Conservation (phyloP, 2,797 vertebrate species). For the Eulemur coronatus region DNA sequence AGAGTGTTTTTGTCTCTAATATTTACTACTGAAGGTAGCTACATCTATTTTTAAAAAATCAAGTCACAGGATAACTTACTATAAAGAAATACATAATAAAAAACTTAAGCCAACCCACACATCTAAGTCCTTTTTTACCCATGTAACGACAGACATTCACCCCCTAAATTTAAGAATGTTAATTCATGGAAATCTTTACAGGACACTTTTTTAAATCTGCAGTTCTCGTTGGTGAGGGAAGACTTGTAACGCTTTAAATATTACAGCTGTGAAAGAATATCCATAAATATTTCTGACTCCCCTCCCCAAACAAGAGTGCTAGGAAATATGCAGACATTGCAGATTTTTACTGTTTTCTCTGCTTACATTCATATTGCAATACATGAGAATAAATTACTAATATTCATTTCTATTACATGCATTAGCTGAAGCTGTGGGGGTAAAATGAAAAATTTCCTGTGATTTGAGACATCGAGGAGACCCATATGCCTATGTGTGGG, state of each 20-base stretch:
- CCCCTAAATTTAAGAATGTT: slow-evolving; percentile 32
- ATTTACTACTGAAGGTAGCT: not conserved
- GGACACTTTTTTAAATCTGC: not conserved
- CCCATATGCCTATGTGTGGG: not conserved
- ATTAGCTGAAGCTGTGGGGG: slow-evolving; percentile 49
- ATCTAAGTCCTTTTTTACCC: slow-evolving; percentile 22
- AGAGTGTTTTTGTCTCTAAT: not conserved
- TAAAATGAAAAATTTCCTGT: slow-evolving; percentile 31
- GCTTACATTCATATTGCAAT: slow-evolving; percentile 65
- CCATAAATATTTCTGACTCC: slow-evolving; percentile 66
- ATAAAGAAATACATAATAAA: slow-evolving; percentile 2
- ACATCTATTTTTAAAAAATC: not conserved
- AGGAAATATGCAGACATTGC: slow-evolving; percentile 63
- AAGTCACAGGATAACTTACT: not conserved
- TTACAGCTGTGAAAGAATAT: slow-evolving; percentile 37
- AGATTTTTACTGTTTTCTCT: slow-evolving; percentile 70
- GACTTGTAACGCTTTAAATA: slow-evolving; percentile 52
- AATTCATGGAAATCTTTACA: slow-evolving; percentile 38
- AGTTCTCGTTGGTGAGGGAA: slow-evolving; percentile 53
- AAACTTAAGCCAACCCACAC: not conserved
- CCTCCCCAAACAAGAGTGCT: slow-evolving; percentile 2
- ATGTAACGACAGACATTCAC: not conserved
- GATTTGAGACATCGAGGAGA: not conserved
- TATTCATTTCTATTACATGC: slow-evolving; percentile 58
- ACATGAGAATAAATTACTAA: slow-evolving; percentile 73